These are phyloP conservation scores for Megamerina dolium DNA, from an alignment of 2,888 invertebrate species.

Conservation along the genomic window DNA sequence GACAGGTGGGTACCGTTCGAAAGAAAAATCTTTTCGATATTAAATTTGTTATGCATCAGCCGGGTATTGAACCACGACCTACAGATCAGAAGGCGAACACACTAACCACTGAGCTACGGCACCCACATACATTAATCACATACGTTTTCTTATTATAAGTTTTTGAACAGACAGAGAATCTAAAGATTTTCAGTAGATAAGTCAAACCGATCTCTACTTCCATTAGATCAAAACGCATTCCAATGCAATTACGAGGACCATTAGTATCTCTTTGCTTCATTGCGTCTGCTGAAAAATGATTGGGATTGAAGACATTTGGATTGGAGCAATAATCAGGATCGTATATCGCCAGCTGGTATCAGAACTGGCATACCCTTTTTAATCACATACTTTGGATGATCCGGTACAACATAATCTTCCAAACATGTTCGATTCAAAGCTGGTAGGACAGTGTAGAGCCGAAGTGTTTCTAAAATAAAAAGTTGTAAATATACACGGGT, in stretches of 20 bases:
- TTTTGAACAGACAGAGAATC: constrained; percentile 25
- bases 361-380: constrained; percentile 40
- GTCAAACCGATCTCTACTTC: constrained; percentile 35
- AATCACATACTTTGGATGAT: constrained; percentile 50
- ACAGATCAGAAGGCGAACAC: no score
- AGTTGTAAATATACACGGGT: constrained; percentile 3
- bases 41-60: no score
- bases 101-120: no score
- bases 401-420: constrained; percentile 52
- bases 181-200: constrained; percentile 30
- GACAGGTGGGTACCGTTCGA: no score
- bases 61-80: no score
- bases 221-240: constrained; percentile 42
- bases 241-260: constrained; percentile 42
- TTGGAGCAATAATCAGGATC: constrained; percentile 51
- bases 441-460: constrained; percentile 53
- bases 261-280: constrained; percentile 51
- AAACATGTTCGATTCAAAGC: constrained; percentile 51
- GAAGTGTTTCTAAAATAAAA: constrained; percentile 51
- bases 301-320: constrained; percentile 58
- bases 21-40: no score
- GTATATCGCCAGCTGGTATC: constrained; percentile 50
- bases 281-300: constrained; percentile 55
- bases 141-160: constrained; percentile 27
- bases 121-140: no score